phyloP scores from a whole-genome alignment of 2,797 vertebrate species.

The Pristis pectinata region DNA sequence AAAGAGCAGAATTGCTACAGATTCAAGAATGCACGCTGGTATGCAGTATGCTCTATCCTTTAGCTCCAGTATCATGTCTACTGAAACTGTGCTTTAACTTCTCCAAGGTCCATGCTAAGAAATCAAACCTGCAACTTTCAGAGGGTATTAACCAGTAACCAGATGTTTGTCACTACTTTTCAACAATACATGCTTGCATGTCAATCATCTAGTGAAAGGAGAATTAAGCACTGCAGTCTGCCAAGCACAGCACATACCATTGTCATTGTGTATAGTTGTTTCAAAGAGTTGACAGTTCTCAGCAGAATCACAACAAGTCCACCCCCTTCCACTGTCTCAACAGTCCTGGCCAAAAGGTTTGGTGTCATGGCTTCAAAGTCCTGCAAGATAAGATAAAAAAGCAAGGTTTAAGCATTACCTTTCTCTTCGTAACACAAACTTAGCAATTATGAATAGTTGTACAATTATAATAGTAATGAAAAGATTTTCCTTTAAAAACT shows the following conservation, averaged over 20 bases:
- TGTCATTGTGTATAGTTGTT: constrained; percentile 92
- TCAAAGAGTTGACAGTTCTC: constrained; percentile 88
- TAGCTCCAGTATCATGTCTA: not conserved
- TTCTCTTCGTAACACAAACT: not conserved
- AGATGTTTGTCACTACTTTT: not conserved
- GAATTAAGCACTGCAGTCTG: not conserved
- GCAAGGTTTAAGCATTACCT: not conserved
- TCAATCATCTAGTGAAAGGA: not conserved
- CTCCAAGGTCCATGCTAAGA: not conserved
- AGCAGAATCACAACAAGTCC: constrained; percentile 86
- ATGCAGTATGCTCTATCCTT: not conserved
- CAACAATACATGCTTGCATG: not conserved
- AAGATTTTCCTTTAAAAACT: not conserved
- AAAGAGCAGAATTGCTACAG: not conserved
- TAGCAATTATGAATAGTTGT: too few relatives aligned
- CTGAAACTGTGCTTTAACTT: not conserved
- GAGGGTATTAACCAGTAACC: not conserved
- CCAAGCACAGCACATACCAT: constrained; percentile 64
- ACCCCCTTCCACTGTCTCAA: constrained; percentile 94
- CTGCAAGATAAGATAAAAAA: constrained; percentile 50
- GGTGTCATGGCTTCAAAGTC: constrained; percentile 95
- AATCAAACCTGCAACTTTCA: not conserved
- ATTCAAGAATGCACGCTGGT: not conserved
- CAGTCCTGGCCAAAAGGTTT: constrained; percentile 84
- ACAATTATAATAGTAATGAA: not conserved